Evolutionary conservation across 2,797 vertebrate species (phyloP), one percentile per base, ranked within the genome.

Genomic region (Melanitta fusca): DNA sequence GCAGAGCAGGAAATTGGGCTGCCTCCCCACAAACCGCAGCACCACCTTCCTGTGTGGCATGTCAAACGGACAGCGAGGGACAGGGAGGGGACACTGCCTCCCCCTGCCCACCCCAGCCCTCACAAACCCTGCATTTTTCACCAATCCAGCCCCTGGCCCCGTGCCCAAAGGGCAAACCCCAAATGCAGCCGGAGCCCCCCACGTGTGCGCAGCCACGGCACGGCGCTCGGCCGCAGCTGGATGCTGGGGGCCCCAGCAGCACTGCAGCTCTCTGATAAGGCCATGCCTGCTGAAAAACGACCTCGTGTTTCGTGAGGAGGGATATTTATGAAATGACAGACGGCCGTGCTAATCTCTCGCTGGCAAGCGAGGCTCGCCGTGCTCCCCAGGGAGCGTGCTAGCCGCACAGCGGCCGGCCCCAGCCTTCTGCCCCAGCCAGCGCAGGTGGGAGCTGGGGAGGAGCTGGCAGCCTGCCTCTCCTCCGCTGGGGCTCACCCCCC

Each of bases 271-370:
- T 30, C 82, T 0, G 21, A 69, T 84, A 95, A 95, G 80, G 73
- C 85, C 43, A 3, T 2, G 11, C 32, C 85, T 92, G 89, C 28
- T 78, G 41, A 38, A 61, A 74, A 93, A 70, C 6, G 0, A 45
- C 72, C 91, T 94, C 73, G 45, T 51, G 65, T 80, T 94, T 80
- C 2, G 0, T 0, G 10, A 81, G 51, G 28, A 45, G 92, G 79
- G 69, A 32, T 87, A 82, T 85, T 94, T 94, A 77, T 74, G 79
- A 95, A 85, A 92, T 32, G 61, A 88, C 85, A 91, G 91, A 73
- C 81, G 88, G 75, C 86, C 30, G 49, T 34, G 72, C 49, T 88
- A 96, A 91, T 78, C 88, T 95, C 53, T 28, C 57, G 62, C 7
- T 91, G 89, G 91, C 72, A 61, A 88, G 56, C 3, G 0, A n/a